Base-by-base conservation (phyloP, 1,140 invertebrate genomes). In the Atopsyche davidsoni region DNA sequence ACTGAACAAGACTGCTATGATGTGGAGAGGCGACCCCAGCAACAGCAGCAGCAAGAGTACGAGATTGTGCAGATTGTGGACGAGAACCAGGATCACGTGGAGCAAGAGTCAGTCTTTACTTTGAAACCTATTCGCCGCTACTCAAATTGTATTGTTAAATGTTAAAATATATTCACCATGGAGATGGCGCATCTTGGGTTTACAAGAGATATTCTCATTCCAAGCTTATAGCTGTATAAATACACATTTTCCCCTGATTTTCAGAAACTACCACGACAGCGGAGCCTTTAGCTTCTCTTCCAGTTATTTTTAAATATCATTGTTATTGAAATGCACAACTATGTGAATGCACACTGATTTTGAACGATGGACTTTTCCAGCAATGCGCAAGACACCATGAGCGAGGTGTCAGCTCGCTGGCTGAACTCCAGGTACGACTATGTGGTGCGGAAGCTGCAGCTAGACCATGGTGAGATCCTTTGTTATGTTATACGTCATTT, bases 391-490 rank as follows among this genome's bases (percentile, higher is more conserved):
- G 50, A 53, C 16, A 63, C 62, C 0, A 58, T 64, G 0, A 69
- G 67, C 9, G 46, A 64, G 0, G 62, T 57, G 0, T 65, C 67
- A 0, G 65, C 70, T 1, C 65, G 69, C 10, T 73, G 72, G 70
- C 59, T 74, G 2, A 74, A 71, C 44, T 64, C 68, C 53, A 74
- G 72, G 42, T 72, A 68, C 53, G 70, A 72, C 43, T 70, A 65
- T 46, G 68, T 74, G 13, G 68, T 74, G 0, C 57, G 70, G 24
- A 72, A 72, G 46, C 54, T 74, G 1, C 72, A 74, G 46, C 56
- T 72, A 0, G 72, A 71, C 36, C 70, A 71, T 60, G 72, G 72
- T 72, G 54, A 61, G 11, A 19, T 18, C 42, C 6, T 7, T 7
- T 28, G 25, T 28, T 28, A 28, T 7, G n/a, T 28, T 28, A 7